Base-by-base conservation (phyloP, 2,888 invertebrate genomes). In the Tinea trinotella region DNA sequence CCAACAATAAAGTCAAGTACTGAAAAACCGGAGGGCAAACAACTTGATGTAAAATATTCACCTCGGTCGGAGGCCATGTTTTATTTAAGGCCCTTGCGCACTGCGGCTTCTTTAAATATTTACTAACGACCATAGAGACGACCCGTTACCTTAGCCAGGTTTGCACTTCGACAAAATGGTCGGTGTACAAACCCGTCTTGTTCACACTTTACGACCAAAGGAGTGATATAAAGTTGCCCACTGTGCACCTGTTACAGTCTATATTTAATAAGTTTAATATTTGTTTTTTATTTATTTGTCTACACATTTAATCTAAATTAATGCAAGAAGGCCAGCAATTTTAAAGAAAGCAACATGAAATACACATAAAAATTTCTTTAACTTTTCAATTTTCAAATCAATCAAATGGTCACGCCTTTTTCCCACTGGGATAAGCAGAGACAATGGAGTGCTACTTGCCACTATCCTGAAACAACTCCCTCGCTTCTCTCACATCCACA, bases 81-180 rank as follows among this genome's bases (percentile, higher is more conserved):
- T 80, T 82, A 81, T 79, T 72, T 76, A 80, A 70, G 64, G 61
- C 63, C 59, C 61, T 46, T 65, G 75, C 76, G 77, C 78, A 80
- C 60, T 81, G 80, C 80, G 76, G 74, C 68, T 61, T 64, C 61
- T 66, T 80, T 67, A 73, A 80, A 80, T 77, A 79, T 81, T 80
- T 71, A 80, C 70, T 62, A 65, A 70, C 71, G 65, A 66, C 72
- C 70, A 71, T 69, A 68, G 74, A 73, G 70, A 70, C 70, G 61
- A 59, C 59, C 62, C 64, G 64, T 65, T 71, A 72, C 70, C 70
- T 73, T 65, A 58, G 46, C 46, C 40, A 40, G 40, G 40, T 46
- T 46, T 46, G 46, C 5, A 18, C 30, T 48, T 48, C 48, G 48
- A 48, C 48, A 46, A 59, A 7, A 40, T 40, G n/a, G 6, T 35